Conservation (phyloP, 2,797 vertebrate genomes). For the Harpagifer antarcticus region DNA sequence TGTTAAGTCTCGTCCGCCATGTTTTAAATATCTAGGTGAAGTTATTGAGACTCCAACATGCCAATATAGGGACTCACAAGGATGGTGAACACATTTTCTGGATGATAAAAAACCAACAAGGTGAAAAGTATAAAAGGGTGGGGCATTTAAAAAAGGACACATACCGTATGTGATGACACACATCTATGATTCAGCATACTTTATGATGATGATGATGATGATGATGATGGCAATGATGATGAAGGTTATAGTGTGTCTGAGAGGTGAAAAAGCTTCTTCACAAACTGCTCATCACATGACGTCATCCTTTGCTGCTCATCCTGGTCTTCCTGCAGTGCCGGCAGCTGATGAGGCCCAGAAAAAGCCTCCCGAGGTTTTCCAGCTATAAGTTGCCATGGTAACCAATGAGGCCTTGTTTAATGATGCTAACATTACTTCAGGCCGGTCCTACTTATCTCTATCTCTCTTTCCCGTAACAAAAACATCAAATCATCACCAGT, state of each 20-base stretch:
- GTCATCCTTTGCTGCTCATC: conserved; percentile 56
- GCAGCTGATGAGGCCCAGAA: conserved; percentile 59
- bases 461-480: conserved; percentile 52
- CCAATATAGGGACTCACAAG: conserved; percentile 1
- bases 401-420: conserved; percentile 57
- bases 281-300: conserved; percentile 52
- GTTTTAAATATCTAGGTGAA: conserved; percentile 16
- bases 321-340: conserved; percentile 48
- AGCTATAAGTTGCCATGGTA: conserved; percentile 54
- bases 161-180: conserved; percentile 4
- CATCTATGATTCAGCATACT: conserved; percentile 37
- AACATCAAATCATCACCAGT: conserved; percentile 38
- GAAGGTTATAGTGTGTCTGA: conserved; percentile 13
- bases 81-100: neutral
- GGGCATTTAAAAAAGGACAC: conserved; percentile 7
- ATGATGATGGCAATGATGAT: conserved; percentile 9
- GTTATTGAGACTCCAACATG: conserved; percentile 11
- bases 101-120: neutral
- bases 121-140: neutral
- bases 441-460: conserved; percentile 23
- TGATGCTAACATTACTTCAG: conserved; percentile 34
- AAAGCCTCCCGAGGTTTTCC: conserved; percentile 65
- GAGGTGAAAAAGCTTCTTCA: conserved; percentile 35
- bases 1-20: conserved; percentile 13
- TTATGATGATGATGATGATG: neutral